Evolutionary conservation across 35 echinoderm and acorn worm species (phyloP).

Genomic region (Ophioderma brevispina): DNA sequence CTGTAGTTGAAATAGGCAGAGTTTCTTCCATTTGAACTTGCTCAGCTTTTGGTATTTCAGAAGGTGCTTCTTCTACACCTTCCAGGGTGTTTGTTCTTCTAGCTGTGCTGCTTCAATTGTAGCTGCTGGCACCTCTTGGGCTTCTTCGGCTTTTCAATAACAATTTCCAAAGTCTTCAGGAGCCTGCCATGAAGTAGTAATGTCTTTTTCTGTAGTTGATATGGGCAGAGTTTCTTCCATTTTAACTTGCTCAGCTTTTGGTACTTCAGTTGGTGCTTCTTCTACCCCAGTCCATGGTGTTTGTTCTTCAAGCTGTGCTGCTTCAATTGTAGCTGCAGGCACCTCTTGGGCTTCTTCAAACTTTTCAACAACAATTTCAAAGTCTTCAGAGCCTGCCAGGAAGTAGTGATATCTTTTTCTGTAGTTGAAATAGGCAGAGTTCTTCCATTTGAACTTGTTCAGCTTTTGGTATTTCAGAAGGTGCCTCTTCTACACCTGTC

Average conservation of each 20-base stretch:
- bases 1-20: neutral
- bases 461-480: slow-evolving; percentile 3
- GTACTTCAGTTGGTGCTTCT: neutral
- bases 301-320: slow-evolving; percentile 18
- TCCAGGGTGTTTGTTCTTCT: slow-evolving; percentile 27
- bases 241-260: slow-evolving; percentile 1
- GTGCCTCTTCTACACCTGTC: neutral
- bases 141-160: slow-evolving; percentile 1
- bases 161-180: neutral
- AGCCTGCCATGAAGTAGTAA: neutral
- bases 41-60: slow-evolving; percentile 13
- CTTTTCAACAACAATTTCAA: neutral
- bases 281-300: slow-evolving; percentile 7
- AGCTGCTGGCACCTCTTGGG: neutral
- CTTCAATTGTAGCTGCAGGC: neutral
- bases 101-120: neutral
- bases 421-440: neutral
- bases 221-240: neutral
- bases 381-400: neutral
- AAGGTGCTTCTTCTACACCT: neutral
- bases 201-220: slow-evolving; percentile 8
- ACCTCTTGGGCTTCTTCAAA: neutral
- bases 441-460: slow-evolving; percentile 15
- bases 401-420: neutral
- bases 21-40: neutral